A percentile compares a stretch with the other conserved stretches of the same genome.
Evolutionary conservation across 2,888 invertebrate species (phyloP).

Genomic region (Pyralis farinalis): DNA sequence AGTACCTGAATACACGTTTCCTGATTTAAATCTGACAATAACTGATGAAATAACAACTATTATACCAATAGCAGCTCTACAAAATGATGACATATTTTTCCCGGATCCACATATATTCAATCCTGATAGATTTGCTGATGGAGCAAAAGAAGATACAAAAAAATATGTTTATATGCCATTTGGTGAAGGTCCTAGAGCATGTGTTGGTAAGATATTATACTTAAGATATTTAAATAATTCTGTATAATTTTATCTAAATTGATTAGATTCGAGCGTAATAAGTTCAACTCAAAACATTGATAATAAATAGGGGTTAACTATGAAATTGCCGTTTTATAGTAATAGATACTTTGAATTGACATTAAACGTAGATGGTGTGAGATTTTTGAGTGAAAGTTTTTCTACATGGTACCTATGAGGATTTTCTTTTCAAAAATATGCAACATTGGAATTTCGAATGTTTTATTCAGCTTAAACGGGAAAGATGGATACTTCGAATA

Average conservation of each 20-base stretch:
- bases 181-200: slow-evolving; percentile 30
- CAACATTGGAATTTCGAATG: slow-evolving; percentile 4
- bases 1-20: slow-evolving; percentile 23
- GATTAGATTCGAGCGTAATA: background rate
- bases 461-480: no score
- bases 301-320: background rate
- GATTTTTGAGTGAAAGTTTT: no score
- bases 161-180: slow-evolving; percentile 29
- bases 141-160: slow-evolving; percentile 14
- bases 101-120: slow-evolving; percentile 27
- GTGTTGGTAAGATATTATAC: slow-evolving; percentile 21
- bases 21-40: slow-evolving; percentile 27
- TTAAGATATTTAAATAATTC: background rate
- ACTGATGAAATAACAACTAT: slow-evolving; percentile 26
- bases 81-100: slow-evolving; percentile 30
- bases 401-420: no score
- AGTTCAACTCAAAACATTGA: background rate
- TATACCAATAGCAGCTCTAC: slow-evolving; percentile 29
- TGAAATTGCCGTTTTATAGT: no score
- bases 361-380: no score
- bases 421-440: no score
- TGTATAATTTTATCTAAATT: background rate
- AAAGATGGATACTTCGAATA: no score
- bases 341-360: no score
- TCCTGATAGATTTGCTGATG: slow-evolving; percentile 28